A percentile compares a stretch with the other conserved stretches of the same genome.
Conservation (phyloP, 2,113 vertebrate species). For the Acrocephalus arundinaceus region DNA sequence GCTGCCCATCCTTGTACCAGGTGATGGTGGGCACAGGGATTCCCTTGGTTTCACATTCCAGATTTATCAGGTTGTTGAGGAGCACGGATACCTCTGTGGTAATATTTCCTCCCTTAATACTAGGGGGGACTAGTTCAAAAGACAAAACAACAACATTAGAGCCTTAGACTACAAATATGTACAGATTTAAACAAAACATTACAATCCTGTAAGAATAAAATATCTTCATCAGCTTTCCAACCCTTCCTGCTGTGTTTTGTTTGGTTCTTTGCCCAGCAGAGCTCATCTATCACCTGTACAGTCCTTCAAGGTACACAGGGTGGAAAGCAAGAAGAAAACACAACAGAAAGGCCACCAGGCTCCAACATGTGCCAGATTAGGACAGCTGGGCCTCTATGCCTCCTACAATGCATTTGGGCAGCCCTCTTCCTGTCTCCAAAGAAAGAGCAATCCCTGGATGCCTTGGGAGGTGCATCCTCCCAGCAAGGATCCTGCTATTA, state of each 20-base stretch:
- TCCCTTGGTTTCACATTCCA: conserved; percentile 91
- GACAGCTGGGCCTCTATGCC: not conserved
- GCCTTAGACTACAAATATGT: not conserved
- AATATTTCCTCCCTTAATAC: conserved; percentile 88
- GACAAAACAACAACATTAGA: not conserved
- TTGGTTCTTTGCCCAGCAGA: not conserved
- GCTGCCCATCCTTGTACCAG: conserved; percentile 85
- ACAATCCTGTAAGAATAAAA: not conserved
- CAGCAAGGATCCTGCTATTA: not conserved
- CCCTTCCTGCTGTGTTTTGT: not conserved
- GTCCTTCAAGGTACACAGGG: not conserved
- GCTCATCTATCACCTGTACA: not conserved
- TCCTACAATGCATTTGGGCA: not conserved
- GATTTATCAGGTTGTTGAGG: conserved; percentile 78
- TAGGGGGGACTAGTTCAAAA: conserved; percentile 84
- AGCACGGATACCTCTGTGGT: conserved; percentile 81
- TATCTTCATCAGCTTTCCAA: not conserved
- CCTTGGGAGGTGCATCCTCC: not conserved
- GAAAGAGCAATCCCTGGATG: not conserved
- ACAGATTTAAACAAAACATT: not conserved
- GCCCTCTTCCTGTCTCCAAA: not conserved
- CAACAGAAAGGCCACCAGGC: not conserved
- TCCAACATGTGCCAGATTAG: not conserved
- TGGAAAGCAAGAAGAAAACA: not conserved
- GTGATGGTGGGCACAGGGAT: conserved; percentile 86